These are phyloP conservation scores for Sitophilus oryzae DNA, from an alignment of 1,140 invertebrate species.

Conservation along the genomic window DNA sequence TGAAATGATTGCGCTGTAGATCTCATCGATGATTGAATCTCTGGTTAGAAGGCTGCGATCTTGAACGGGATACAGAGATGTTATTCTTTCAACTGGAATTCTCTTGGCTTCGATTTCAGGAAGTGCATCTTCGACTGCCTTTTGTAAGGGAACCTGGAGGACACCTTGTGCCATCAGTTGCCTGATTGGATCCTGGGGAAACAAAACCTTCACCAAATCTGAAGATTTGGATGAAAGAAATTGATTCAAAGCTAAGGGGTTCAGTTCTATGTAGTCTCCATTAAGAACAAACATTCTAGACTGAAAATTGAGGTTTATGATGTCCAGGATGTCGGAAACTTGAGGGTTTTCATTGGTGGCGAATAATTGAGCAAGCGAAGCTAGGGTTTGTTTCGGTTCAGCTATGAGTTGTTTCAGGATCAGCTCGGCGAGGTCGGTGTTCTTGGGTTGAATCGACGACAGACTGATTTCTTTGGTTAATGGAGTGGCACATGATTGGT, in stretches of 20 bases:
- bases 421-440: background rate
- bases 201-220: background rate
- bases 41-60: background rate
- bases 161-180: background rate
- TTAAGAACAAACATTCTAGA: conserved; percentile 1
- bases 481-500: background rate
- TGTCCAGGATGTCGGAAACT: conserved; percentile 1
- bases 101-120: background rate
- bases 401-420: background rate
- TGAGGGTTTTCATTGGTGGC: background rate
- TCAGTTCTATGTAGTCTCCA: conserved; percentile 1
- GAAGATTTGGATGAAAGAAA: background rate
- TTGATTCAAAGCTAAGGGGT: background rate
- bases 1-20: background rate
- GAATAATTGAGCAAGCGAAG: background rate
- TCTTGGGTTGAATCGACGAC: background rate
- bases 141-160: background rate
- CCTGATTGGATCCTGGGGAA: background rate
- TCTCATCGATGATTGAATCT: background rate
- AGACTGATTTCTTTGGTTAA: background rate
- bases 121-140: background rate
- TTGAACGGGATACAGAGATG: background rate
- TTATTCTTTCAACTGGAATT: background rate
- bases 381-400: background rate
- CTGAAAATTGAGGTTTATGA: background rate